phyloP scores from a whole-genome alignment of 1,140 invertebrate genomes.

The Microplitis demolitor region DNA sequence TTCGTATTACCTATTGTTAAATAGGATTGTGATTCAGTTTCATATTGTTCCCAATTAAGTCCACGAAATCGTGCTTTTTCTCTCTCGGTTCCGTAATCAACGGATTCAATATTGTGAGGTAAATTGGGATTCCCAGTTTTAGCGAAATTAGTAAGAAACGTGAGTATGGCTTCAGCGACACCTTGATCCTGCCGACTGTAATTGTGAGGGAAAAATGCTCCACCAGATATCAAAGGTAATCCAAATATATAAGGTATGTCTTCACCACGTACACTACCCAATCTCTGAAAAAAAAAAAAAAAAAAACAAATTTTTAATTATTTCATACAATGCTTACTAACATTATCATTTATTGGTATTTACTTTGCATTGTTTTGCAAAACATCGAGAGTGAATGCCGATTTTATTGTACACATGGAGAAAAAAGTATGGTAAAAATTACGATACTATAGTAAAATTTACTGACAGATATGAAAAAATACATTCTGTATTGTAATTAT shows the following conservation, averaged over 20 bases:
- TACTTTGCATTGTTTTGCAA: too few species aligned
- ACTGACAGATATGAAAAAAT: too few species aligned
- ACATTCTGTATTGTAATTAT: too few species aligned
- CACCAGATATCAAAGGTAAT: conserved; percentile 77
- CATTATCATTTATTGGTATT: conserved; percentile 8
- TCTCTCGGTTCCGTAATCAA: conserved; percentile 65
- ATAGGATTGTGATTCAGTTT: conserved; percentile 76
- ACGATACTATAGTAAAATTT: too few species aligned
- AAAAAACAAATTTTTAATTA: conserved; percentile 35
- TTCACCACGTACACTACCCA: conserved; percentile 84
- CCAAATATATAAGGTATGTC: conserved; percentile 87
- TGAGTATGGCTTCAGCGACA: conserved; percentile 76
- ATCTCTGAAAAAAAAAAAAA: conserved; percentile 62
- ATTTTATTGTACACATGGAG: too few species aligned
- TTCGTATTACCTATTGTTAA: conserved; percentile 69
- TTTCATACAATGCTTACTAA: not conserved
- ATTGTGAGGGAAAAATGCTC: conserved; percentile 69
- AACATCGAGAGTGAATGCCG: too few species aligned
- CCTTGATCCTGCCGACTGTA: conserved; percentile 77
- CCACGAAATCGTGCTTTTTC: conserved; percentile 67
- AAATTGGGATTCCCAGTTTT: conserved; percentile 77
- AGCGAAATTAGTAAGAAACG: conserved; percentile 75
- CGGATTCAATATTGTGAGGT: conserved; percentile 62
- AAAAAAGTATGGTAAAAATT: too few species aligned
- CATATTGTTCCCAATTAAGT: conserved; percentile 74